These are phyloP conservation scores for Benthosema pterotum DNA, from an alignment of 2,797 vertebrate species.

Conservation along the genomic window DNA sequence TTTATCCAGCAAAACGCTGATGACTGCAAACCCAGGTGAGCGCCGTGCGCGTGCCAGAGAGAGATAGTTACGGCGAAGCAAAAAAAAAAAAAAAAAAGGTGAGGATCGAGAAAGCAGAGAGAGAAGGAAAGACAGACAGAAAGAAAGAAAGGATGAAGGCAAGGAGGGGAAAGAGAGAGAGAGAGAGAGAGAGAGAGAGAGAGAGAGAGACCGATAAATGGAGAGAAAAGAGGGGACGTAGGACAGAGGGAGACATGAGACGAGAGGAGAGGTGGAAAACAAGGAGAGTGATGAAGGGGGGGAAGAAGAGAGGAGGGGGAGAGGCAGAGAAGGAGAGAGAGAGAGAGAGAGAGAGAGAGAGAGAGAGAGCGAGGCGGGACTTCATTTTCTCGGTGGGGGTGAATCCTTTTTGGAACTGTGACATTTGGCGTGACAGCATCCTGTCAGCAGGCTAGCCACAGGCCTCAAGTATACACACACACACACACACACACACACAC, in stretches of 20 bases:
- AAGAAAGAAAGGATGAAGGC: slow-evolving; percentile 9
- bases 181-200: slow-evolving; percentile 20
- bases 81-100: too few relatives aligned
- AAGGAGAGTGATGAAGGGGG: too few relatives aligned
- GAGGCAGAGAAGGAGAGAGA: slow-evolving; percentile 48
- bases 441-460: too few relatives aligned
- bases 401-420: too few relatives aligned
- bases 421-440: too few relatives aligned
- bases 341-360: slow-evolving; percentile 16
- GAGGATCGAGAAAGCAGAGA: slow-evolving; percentile 61
- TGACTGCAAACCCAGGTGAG: slow-evolving; percentile 50
- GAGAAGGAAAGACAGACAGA: slow-evolving; percentile 17
- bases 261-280: too few relatives aligned
- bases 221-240: too few relatives aligned
- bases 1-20: slow-evolving; percentile 72
- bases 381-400: too few relatives aligned
- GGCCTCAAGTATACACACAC: slow-evolving; percentile 8
- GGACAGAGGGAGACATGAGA: too few relatives aligned
- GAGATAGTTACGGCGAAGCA: slow-evolving; percentile 60
- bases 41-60: slow-evolving; percentile 43
- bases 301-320: slow-evolving; percentile 13
- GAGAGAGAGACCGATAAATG: slow-evolving; percentile 4
- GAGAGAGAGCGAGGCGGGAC: slow-evolving; percentile 10
- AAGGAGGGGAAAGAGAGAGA: slow-evolving; percentile 44
- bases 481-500: slow-evolving; percentile 22